These are phyloP conservation scores for Saccopteryx leptura DNA, from an alignment of 2,113 vertebrate species.

Conservation along the genomic window DNA sequence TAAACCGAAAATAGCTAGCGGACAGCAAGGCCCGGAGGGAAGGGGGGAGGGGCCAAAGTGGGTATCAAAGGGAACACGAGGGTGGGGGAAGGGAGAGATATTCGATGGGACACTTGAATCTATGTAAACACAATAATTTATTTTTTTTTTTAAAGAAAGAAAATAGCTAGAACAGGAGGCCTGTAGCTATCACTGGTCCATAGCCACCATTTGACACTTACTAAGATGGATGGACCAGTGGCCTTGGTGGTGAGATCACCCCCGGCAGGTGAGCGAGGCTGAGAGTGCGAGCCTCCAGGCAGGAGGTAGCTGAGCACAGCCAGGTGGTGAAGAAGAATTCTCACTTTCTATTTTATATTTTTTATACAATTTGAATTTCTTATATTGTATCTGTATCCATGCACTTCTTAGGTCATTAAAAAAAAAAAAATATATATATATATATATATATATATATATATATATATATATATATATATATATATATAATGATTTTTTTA, in stretches of 20 bases:
- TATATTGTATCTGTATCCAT: background rate
- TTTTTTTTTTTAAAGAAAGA: no score
- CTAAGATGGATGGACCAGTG: background rate
- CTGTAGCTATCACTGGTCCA: background rate
- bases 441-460: background rate
- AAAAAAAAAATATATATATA: background rate
- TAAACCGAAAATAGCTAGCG: background rate
- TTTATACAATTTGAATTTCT: background rate
- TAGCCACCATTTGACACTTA: background rate
- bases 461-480: background rate
- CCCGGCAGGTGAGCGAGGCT: accelerated
- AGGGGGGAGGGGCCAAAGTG: no score
- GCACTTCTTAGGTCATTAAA: background rate
- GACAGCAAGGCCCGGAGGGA: no score
- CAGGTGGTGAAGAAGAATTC: background rate
- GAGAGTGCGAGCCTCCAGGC: background rate
- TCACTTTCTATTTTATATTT: background rate
- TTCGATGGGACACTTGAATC: no score
- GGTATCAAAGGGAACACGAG: no score
- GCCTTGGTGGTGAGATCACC: background rate
- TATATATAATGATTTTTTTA: background rate
- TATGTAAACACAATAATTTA: no score
- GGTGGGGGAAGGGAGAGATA: no score
- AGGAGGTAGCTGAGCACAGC: background rate
- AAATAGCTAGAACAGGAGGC: background rate